Conservation (phyloP, 2,888 invertebrate genomes). For the Tipula helvola region DNA sequence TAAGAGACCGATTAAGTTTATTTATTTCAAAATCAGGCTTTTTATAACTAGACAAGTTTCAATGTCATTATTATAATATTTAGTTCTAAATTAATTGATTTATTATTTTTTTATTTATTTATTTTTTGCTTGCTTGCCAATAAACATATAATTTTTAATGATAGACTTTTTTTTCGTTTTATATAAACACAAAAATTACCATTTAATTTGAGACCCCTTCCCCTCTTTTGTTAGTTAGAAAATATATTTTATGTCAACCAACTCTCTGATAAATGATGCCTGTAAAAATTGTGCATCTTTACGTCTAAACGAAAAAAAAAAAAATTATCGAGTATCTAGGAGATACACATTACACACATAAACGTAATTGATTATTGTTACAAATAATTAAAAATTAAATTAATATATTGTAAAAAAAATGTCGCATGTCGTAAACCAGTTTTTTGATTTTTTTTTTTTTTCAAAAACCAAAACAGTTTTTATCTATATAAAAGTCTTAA, state of each 20-base stretch:
- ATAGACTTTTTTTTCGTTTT: background rate
- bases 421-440: slow-evolving; percentile 6
- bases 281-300: background rate
- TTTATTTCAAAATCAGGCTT: background rate
- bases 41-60: background rate
- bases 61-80: slow-evolving; percentile 4
- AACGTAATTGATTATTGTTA: slow-evolving; percentile 6
- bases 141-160: background rate
- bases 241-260: background rate
- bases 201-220: background rate
- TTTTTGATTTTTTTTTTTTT: slow-evolving; percentile 5
- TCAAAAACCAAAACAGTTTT: background rate
- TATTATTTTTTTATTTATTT: background rate
- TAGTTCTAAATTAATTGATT: slow-evolving; percentile 1
- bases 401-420: background rate
- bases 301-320: background rate
- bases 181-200: background rate
- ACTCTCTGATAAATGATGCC: background rate
- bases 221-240: background rate
- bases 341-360: background rate
- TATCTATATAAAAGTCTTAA: background rate
- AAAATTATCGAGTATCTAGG: background rate
- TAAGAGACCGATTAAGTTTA: background rate
- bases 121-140: background rate
- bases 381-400: slow-evolving; percentile 4